Evolutionary conservation across 2,113 vertebrate genomes (phyloP), one percentile per base, ranked within the genome.

Genomic region (Nothoprocta pentlandii): DNA sequence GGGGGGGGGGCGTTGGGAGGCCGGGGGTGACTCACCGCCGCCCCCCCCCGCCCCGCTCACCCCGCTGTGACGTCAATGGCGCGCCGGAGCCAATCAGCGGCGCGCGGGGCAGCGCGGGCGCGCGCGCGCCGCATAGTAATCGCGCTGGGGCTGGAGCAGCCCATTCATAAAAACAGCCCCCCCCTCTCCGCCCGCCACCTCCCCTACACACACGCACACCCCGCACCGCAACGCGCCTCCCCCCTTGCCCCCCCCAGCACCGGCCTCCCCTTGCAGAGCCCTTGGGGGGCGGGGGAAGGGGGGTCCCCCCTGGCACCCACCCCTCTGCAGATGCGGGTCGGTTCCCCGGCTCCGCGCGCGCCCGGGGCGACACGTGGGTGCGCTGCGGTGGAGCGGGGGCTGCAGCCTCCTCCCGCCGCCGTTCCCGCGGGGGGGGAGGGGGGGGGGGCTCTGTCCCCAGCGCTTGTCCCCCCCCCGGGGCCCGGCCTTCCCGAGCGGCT

Each of bases 131-230:
- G 96, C 97, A 92, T 95, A 88, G 88, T 96, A 97, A 97, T 95
- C 16, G 90, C 89, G 90, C 54, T 73, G 75, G 83, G 4, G 91
- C 73, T 87, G 96, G 95, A 80, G 95, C 94, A 58, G 94, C 95
- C 88, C 97, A 97, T 97, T 97, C 97, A 97, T 97, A 97, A 97
- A 97, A 97, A 96, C 86, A 59, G 12, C 6, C 28, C 16, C 39
- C 42, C 28, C 76, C 11, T 8, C 32, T 22, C 32, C 44, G 36
- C 36, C 36, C 36, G 36, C 36, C 36, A 39, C 36, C 36, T 39
- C 36, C 36, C 36, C 36, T 39, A 39, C 36, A 39, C 47, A 34
- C 53, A 5, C 8, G 28, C 56, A 46, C 53, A 4, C 10, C 44
- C 46, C 61, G 17, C 39, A 25, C 39, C 47, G 4, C 78, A 51